Conservation (phyloP, 2,797 vertebrate genomes). For the Furcifer pardalis region DNA sequence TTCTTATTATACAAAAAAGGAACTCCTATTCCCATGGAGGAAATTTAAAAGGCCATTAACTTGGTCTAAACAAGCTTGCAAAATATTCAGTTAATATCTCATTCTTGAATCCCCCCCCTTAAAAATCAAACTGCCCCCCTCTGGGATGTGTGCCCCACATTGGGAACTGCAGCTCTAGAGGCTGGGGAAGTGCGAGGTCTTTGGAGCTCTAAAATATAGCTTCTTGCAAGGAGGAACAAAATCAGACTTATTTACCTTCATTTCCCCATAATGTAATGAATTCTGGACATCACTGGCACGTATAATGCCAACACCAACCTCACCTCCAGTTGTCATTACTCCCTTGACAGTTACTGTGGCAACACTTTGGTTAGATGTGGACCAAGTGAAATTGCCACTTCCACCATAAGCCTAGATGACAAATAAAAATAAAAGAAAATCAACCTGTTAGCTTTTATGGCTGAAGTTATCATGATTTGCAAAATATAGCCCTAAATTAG, state of each 20-base stretch:
- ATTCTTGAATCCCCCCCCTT: no score
- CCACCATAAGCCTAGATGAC: slow-evolving; percentile 86
- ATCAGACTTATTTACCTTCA: slow-evolving; percentile 81
- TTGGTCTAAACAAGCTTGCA: no score
- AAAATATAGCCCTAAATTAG: neutral
- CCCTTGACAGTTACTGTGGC: slow-evolving; percentile 93
- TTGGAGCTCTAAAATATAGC: neutral
- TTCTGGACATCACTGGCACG: slow-evolving; percentile 90
- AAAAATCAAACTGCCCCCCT: no score
- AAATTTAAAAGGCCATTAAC: no score
- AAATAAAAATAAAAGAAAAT: slow-evolving; percentile 23
- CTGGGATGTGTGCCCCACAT: no score
- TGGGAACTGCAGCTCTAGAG: slow-evolving; percentile 1
- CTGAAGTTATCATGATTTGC: neutral
- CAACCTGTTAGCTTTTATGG: slow-evolving; percentile 1
- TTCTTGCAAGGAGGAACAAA: neutral
- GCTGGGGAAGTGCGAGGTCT: neutral
- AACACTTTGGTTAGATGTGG: slow-evolving; percentile 85
- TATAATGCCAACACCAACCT: slow-evolving; percentile 86
- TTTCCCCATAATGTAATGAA: slow-evolving; percentile 87
- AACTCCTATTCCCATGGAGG: no score
- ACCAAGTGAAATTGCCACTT: slow-evolving; percentile 95
- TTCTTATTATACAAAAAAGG: no score
- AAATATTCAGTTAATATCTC: no score
- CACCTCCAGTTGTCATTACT: slow-evolving; percentile 89